phyloP scores from a whole-genome alignment of 1,140 invertebrate species.

The Drosophila albomicans region DNA sequence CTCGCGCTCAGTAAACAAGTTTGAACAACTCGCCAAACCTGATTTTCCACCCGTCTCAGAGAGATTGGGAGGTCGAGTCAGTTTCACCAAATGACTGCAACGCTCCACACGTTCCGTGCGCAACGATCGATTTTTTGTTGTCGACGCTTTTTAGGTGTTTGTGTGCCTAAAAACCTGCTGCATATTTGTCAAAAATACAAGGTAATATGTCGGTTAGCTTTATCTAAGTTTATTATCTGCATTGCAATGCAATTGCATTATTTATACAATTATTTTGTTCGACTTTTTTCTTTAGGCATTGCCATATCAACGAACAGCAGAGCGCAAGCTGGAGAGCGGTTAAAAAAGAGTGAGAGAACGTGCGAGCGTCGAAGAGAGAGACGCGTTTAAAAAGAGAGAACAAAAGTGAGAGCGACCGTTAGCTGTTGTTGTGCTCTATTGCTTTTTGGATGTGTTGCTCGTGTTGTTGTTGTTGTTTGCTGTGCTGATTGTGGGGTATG shows the following conservation, averaged over 20 bases:
- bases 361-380: slow-evolving; percentile 1
- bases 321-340: slow-evolving; percentile 25
- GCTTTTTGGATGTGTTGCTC: background rate
- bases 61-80: slow-evolving; percentile 36
- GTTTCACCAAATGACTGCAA: slow-evolving; percentile 44
- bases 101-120: slow-evolving; percentile 44
- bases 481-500: slow-evolving; percentile 6
- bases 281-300: slow-evolving; percentile 36
- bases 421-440: slow-evolving; percentile 7
- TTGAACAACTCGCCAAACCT: slow-evolving; percentile 55
- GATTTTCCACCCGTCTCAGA: slow-evolving; percentile 52
- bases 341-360: slow-evolving; percentile 32
- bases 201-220: background rate
- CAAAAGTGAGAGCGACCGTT: slow-evolving; percentile 12
- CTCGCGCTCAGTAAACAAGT: slow-evolving; percentile 49
- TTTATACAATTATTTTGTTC: slow-evolving; percentile 9
- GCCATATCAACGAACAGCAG: slow-evolving; percentile 25
- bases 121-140: slow-evolving; percentile 11
- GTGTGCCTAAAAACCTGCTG: slow-evolving; percentile 74
- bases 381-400: background rate
- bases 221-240: background rate
- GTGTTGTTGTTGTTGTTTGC: slow-evolving; percentile 10
- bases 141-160: slow-evolving; percentile 30
- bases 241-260: slow-evolving; percentile 1
- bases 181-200: slow-evolving; percentile 44